Evolutionary conservation across 2,113 vertebrate species (phyloP), one percentile per base, ranked within the genome.

Genomic region (Equus przewalskii): DNA sequence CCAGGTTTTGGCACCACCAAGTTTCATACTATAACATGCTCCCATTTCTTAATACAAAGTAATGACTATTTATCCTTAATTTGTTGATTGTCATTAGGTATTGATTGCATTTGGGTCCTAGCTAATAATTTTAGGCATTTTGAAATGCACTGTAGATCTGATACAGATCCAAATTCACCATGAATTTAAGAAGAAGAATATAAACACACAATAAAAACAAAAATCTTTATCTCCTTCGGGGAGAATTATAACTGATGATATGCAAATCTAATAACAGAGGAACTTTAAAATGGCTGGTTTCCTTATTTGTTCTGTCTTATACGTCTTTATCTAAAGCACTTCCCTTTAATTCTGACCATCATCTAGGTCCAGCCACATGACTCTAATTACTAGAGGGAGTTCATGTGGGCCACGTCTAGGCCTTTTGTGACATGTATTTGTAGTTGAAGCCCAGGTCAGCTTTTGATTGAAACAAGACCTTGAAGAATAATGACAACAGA

Each of bases 401-500:
- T 80, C 67, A 64, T 60, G n/a, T 28, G 5, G 36, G 89, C 16
- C n/a, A 88, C 65, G 33, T 81, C 79, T 56, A 33, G 10, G n/a
- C 12, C 80, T 76, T 56, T 62, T 7, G 5, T 22, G 58, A 73
- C 3, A n/a, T 51, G 10, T 76, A 36, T 95, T 88, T 97, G 44
- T 65, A 60, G 26, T 6, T 51, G 22, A 88, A 91, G 24, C 70
- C 30, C 1, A 64, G 65, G 22, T 56, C 11, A 80, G 51, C 49
- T 44, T 88, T 62, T 92, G 21, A 82, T 41, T 90, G 92, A 92
- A 58, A 92, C 6, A 93, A 75, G 69, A 76, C 84, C 7, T 54
- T 85, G 54, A 91, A 41, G 75, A 95, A 82, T 49, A 86, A 76
- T 78, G 16, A 92, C n/a, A 91, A 64, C 14, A 70, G 49, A 85